These are phyloP conservation scores for Spea multiplicata DNA, from an alignment of 2,113 vertebrate genomes.

Conservation along the genomic window DNA sequence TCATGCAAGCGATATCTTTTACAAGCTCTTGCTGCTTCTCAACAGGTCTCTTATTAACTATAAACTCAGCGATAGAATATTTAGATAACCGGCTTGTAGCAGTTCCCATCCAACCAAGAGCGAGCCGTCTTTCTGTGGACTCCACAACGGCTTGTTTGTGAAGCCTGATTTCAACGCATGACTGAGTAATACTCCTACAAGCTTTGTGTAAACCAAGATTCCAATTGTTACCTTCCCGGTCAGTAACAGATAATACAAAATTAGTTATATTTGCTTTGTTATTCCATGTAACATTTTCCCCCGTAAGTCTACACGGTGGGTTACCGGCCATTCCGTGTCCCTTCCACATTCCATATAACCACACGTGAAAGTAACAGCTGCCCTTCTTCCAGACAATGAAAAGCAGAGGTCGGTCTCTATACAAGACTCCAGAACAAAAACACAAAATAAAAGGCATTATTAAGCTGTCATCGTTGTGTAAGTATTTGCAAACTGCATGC, in stretches of 20 bases:
- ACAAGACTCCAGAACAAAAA: slow-evolving; percentile 63
- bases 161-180: neutral
- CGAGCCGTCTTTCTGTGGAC: neutral
- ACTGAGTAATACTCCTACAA: neutral
- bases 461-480: slow-evolving; percentile 58
- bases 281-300: slow-evolving; percentile 7
- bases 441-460: slow-evolving; percentile 62
- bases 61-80: neutral
- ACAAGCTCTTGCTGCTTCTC: neutral
- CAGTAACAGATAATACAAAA: slow-evolving; percentile 15
- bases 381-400: slow-evolving; percentile 51
- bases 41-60: neutral
- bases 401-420: slow-evolving; percentile 59
- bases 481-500: slow-evolving; percentile 50
- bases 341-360: slow-evolving; percentile 50
- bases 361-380: slow-evolving; percentile 55
- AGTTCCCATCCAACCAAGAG: neutral
- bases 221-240: slow-evolving; percentile 5
- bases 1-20: too few relatives aligned
- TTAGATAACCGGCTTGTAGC: neutral
- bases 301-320: neutral
- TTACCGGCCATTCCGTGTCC: slow-evolving; percentile 22
- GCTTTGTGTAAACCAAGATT: neutral
- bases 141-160: neutral
- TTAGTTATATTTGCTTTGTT: slow-evolving; percentile 15